Conservation (phyloP, 2,797 vertebrate species). For the Crax fasciolata region DNA sequence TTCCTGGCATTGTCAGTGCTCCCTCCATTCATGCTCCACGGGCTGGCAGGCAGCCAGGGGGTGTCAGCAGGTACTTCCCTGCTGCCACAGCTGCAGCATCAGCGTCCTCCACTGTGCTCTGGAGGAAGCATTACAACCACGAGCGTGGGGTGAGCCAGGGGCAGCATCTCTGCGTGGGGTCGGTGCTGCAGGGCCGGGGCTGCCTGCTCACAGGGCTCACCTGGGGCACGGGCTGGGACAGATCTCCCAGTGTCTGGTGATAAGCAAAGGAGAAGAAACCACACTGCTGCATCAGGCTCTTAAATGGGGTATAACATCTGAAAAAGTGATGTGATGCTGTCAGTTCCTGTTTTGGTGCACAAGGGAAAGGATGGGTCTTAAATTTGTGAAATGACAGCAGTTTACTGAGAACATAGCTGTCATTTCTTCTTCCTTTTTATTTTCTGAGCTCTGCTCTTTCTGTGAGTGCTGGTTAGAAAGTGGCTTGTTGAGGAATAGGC, state of each 20-base stretch:
- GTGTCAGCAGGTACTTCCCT: slow-evolving; percentile 55
- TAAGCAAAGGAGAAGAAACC: neutral
- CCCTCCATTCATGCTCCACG: rapidly evolving
- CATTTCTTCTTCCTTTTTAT: neutral
- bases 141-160: neutral
- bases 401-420: rapidly evolving
- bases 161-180: neutral
- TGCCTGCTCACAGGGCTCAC: neutral
- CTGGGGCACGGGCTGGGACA: rapidly evolving
- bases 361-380: neutral
- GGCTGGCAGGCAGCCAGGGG: slow-evolving; percentile 27
- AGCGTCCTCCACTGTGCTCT: too few relatives aligned
- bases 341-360: neutral
- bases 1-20: slow-evolving; percentile 68
- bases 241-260: rapidly evolving
- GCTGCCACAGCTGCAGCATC: neutral
- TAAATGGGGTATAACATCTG: rapidly evolving
- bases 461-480: neutral
- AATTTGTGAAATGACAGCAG: rapidly evolving
- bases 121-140: too few relatives aligned
- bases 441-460: neutral
- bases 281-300: neutral
- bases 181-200: rapidly evolving
- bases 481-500: neutral
- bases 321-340: rapidly evolving